Percentiles rank a stretch among this genome's conserved stretches.
These are phyloP conservation scores for Phaethornis superciliosus DNA, from an alignment of 2,113 vertebrate genomes.

Conservation along the genomic window DNA sequence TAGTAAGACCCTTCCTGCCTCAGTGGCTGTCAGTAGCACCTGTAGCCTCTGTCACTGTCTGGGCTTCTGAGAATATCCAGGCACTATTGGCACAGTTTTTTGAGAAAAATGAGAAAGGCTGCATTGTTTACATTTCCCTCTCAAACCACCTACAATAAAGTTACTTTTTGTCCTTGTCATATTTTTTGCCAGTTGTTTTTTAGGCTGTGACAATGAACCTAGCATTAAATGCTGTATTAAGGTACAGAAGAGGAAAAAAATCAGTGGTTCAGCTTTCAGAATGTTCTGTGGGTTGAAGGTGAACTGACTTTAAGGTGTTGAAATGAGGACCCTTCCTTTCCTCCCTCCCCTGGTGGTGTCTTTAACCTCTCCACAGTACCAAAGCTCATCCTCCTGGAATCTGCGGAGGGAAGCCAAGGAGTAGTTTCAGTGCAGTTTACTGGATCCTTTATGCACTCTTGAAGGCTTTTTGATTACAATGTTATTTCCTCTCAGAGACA, in stretches of 20 bases:
- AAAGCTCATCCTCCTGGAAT: neutral
- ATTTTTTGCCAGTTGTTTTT: too few relatives aligned
- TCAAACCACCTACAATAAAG: neutral
- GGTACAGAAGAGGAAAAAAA: neutral
- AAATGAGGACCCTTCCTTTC: neutral
- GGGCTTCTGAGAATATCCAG: neutral
- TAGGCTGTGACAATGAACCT: neutral
- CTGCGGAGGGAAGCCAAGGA: fast-evolving
- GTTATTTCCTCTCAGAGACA: slow-evolving; percentile 19
- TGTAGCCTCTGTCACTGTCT: neutral
- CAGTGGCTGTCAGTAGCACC: neutral
- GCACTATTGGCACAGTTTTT: neutral
- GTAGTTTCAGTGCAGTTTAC: neutral
- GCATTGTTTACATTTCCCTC: neutral
- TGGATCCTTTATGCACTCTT: neutral
- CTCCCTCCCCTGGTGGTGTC: neutral
- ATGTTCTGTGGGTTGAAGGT: neutral
- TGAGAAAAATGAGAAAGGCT: neutral
- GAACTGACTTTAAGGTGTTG: neutral
- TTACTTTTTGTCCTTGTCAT: neutral
- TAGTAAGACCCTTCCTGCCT: neutral
- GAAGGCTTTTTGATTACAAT: slow-evolving; percentile 7
- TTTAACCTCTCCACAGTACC: neutral
- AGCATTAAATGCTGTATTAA: neutral
- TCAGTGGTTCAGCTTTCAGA: neutral